These are phyloP conservation scores for Cepphus grylle DNA, from an alignment of 2,113 vertebrate species.

Conservation along the genomic window DNA sequence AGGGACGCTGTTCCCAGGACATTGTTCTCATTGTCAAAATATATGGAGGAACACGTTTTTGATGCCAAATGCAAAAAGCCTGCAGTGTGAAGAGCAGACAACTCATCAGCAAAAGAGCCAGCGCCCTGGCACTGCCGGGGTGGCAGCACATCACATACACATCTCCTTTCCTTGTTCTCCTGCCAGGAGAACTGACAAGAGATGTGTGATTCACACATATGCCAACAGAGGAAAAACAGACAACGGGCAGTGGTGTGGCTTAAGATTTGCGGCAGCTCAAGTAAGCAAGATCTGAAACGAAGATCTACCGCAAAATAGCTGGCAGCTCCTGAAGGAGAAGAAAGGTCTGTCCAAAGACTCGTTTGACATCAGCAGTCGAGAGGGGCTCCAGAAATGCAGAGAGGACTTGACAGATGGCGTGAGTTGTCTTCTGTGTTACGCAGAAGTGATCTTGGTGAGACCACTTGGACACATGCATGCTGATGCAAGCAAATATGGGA, in stretches of 20 bases:
- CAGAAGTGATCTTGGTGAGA: background rate
- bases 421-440: rapidly evolving
- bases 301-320: background rate
- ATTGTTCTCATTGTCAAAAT: background rate
- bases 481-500: background rate
- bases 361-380: rapidly evolving
- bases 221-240: background rate
- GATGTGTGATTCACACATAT: background rate
- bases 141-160: rapidly evolving
- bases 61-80: background rate
- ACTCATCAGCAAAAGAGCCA: background rate
- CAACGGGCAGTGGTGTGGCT: background rate
- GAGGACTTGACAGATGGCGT: background rate
- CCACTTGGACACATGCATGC: rapidly evolving
- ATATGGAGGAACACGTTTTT: background rate
- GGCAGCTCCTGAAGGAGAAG: background rate
- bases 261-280: background rate
- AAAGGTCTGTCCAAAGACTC: background rate
- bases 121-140: background rate
- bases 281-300: background rate
- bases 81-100: background rate
- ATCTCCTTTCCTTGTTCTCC: background rate
- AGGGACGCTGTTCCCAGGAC: background rate
- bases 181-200: background rate
- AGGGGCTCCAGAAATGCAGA: background rate